phyloP scores from a whole-genome alignment of 2,888 invertebrate genomes.

The Patella depressa region DNA sequence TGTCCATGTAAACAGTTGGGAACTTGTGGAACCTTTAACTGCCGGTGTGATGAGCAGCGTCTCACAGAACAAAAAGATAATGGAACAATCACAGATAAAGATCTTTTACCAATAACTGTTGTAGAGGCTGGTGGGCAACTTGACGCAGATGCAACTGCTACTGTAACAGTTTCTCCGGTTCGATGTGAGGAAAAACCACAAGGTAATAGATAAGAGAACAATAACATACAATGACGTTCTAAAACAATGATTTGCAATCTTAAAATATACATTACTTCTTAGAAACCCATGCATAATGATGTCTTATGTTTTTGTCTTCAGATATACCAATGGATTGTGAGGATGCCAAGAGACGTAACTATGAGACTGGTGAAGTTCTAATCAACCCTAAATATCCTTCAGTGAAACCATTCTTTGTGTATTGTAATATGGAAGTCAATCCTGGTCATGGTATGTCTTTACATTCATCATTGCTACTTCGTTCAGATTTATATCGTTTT shows the following conservation, averaged over 20 bases:
- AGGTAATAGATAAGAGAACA: constrained; percentile 37
- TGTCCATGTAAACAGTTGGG: constrained; percentile 49
- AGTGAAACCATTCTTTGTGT: constrained; percentile 54
- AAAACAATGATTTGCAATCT: no score
- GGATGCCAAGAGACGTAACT: constrained; percentile 36
- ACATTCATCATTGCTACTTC: no score
- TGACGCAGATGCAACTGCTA: constrained; percentile 27
- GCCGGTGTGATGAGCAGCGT: constrained; percentile 53
- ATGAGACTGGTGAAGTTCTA: constrained; percentile 48
- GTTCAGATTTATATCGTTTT: no score
- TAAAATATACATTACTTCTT: no score
- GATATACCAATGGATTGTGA: constrained; percentile 39
- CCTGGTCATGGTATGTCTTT: constrained; percentile 42
- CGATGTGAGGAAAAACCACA: constrained; percentile 46
- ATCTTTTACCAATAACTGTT: constrained; percentile 40
- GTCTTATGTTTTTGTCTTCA: constrained; percentile 17
- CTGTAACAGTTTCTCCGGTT: constrained; percentile 30
- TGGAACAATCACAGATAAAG: constrained; percentile 46
- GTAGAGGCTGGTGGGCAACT: constrained; percentile 37
- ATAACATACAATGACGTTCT: no score
- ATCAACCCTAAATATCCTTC: constrained; percentile 43
- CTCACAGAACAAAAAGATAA: constrained; percentile 34
- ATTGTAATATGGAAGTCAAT: constrained; percentile 54
- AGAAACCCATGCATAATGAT: no score
- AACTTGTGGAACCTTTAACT: constrained; percentile 45